Evolutionary conservation across 2,888 invertebrate genomes (phyloP).

Genomic region (Limnephilus rhombicus): DNA sequence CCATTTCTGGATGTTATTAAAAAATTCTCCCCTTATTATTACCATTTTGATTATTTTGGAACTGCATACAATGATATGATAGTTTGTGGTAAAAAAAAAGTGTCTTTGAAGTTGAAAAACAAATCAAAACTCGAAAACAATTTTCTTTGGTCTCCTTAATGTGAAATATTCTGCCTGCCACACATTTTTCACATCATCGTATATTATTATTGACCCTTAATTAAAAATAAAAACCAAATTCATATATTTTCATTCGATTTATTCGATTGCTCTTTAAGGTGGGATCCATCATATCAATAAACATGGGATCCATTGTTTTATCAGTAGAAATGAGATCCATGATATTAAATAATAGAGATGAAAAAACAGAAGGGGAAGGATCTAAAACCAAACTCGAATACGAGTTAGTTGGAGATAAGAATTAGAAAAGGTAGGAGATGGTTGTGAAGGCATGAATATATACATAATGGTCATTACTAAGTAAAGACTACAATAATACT

Average conservation of each 20-base stretch:
- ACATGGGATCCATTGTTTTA: neutral
- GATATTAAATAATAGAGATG: neutral
- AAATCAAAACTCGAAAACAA: too few species aligned
- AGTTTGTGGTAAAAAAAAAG: too few species aligned
- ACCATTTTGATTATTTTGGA: too few species aligned
- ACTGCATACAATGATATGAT: too few species aligned
- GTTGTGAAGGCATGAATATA: neutral
- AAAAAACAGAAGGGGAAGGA: neutral
- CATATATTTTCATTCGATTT: neutral
- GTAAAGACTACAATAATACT: neutral
- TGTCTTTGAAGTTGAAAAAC: too few species aligned
- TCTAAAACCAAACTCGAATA: neutral
- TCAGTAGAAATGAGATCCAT: conserved; percentile 17
- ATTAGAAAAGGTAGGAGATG: neutral
- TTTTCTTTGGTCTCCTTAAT: too few species aligned
- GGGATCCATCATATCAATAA: neutral
- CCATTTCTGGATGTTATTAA: too few species aligned
- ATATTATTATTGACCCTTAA: too few species aligned
- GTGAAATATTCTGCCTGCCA: too few species aligned
- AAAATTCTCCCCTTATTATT: too few species aligned
- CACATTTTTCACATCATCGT: too few species aligned
- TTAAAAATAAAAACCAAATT: too few species aligned
- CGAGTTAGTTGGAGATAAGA: neutral
- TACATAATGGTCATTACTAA: neutral
- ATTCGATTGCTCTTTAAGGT: neutral